Base-by-base conservation (phyloP, 2,888 invertebrate species). In the Tachina lurida region DNA sequence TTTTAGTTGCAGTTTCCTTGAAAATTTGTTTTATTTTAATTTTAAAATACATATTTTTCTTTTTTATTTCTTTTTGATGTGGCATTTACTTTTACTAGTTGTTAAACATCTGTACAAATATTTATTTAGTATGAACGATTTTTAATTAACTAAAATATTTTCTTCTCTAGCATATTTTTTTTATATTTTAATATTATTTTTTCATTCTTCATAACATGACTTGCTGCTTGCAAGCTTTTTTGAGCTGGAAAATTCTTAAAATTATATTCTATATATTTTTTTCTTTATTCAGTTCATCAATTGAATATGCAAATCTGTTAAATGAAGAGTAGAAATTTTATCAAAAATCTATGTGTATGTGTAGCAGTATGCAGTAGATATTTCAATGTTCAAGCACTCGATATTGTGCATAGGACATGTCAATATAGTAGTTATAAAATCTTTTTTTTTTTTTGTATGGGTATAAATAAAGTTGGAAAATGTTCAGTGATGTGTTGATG, bases 81-180 rank as follows among this genome's bases (percentile, higher is more conserved):
- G 52, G 1, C 63, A 63, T 74, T 75, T 81, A 54, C 73, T 76
- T 54, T 10, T 62, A 31, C 71, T 71, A 31, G 31, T 31, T 52
- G 67, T 75, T 77, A 81, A n/a, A 81, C 86, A 86, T 73, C 86
- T 86, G 84, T 75, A 60, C 63, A 81, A 84, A 86, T 86, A 84
- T 86, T 84, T 84, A 84, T 75, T 77, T 74, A 70, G 77, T 86
- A 77, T 78, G 76, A 84, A 86, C 63, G 52, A 70, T 74, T 86
- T 86, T 86, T 81, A 84, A 86, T 86, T 81, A 86, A 86, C 86
- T 84, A 75, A 81, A 86, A 86, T 73, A 81, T 78, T 58, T 71
- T 77, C 65, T 56, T 15, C 79, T 31, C 70, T 43, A 39, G 9
- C 13, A 41, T 70, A n/a, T 41, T 22, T 31, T 63, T 56, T 41